Base-by-base conservation (phyloP, 2,797 vertebrate genomes). In the Chromobotia macracanthus region DNA sequence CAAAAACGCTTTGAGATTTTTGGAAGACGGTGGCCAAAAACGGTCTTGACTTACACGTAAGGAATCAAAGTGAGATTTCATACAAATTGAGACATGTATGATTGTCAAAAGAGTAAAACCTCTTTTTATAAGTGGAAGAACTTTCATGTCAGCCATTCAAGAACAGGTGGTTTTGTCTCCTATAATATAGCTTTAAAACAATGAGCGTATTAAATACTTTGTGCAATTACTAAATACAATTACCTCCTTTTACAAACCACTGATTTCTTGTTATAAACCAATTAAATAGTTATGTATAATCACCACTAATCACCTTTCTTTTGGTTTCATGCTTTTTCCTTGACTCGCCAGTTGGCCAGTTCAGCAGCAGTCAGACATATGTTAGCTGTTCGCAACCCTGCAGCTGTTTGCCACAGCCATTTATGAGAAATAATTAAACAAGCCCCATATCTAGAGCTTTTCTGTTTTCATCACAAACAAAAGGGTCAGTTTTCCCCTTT, bases 11-110 rank as follows among this genome's bases (percentile, higher is more conserved):
- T 93, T 0, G 94, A 94, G 0, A 88, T 96, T 72, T 94, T 94
- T 0, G 95, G 95, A 0, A 95, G 95, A 0, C 95, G 94, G 79
- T 98, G 96, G 96, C 94, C 96, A 79, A 97, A 95, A 89, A 95
- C 87, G 0, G 87, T 95, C 74, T 93, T 98, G 87, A 97, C 95
- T 31, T 98, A 98, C 92, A 95, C 91, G 96, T 97, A 94, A 91
- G 82, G 58, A 50, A 41, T 38, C 11, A 28, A 48, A 51, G 41
- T 16, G 53, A 35, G 18, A 21, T 46, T 2, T 3, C 2, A 4
- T 38, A 95, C 91, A 0, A 94, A 95, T 25, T 98, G 95, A 0
- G 95, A 96, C 0, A 95, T 97, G 0, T 95, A 96, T 89, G 91
- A 87, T 15, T 28, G 23, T 7, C 15, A 61, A 28, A 31, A 5